phyloP scores from a whole-genome alignment of 2,113 vertebrate species.

The Oenanthe oenanthe region DNA sequence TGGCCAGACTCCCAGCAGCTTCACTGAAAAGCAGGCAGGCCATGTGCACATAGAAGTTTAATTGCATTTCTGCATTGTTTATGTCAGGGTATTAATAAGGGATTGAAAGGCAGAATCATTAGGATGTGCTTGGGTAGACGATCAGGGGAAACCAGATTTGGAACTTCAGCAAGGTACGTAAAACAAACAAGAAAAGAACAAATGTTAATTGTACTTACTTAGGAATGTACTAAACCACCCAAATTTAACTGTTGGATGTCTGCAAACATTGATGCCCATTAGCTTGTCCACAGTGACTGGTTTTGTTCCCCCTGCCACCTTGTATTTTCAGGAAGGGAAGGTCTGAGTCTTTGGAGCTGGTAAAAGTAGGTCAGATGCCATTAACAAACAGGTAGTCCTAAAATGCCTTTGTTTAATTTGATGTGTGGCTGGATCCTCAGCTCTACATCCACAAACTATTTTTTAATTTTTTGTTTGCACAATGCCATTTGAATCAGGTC shows the following conservation, averaged over 20 bases:
- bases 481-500: neutral
- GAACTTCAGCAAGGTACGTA: conserved; percentile 39
- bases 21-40: neutral
- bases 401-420: conserved; percentile 45
- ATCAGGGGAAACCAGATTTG: conserved; percentile 28
- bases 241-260: conserved; percentile 62
- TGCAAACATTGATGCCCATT: conserved; percentile 30
- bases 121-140: conserved; percentile 43
- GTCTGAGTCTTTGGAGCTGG: neutral
- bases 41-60: conserved; percentile 46
- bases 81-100: conserved; percentile 49
- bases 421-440: neutral
- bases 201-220: conserved; percentile 71
- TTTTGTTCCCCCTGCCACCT: conserved; percentile 46
- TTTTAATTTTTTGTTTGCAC: conserved; percentile 20
- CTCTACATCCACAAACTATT: neutral
- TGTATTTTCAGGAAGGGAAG: conserved; percentile 29
- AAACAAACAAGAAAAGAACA: conserved; percentile 63
- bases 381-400: conserved; percentile 40
- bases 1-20: neutral
- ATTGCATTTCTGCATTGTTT: conserved; percentile 70
- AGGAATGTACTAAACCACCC: conserved; percentile 65
- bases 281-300: neutral
- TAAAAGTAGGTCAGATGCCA: conserved; percentile 49
- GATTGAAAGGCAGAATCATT: conserved; percentile 60